Conservation (phyloP, 1,140 invertebrate species). For the Zeugodacus cucurbitae region DNA sequence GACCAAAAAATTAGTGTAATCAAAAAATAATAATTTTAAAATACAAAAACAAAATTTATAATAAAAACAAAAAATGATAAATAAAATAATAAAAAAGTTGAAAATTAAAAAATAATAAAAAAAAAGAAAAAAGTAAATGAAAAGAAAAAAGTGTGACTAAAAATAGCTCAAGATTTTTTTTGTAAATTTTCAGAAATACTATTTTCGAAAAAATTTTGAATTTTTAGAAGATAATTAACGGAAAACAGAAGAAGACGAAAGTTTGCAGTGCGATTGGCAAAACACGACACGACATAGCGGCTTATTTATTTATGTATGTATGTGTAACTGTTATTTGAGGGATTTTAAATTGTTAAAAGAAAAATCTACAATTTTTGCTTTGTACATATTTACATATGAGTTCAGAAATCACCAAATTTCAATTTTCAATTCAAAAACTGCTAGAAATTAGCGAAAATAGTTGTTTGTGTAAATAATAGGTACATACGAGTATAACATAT, state of each 20-base stretch:
- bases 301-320: background rate
- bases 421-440: background rate
- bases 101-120: slow-evolving; percentile 1
- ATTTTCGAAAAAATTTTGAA: background rate
- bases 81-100: too few species aligned
- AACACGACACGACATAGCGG: slow-evolving; percentile 27
- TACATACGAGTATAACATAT: background rate
- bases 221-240: background rate
- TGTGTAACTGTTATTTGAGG: background rate
- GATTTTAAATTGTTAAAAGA: background rate
- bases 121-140: background rate
- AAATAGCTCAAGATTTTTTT: background rate
- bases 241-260: background rate
- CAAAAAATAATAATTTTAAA: slow-evolving; percentile 36
- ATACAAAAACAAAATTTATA: too few species aligned
- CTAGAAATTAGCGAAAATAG: background rate
- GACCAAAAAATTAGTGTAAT: background rate
- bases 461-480: background rate
- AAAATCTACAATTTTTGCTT: background rate
- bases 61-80: too few species aligned
- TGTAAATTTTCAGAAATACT: background rate
- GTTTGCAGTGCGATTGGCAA: slow-evolving; percentile 7
- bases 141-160: background rate
- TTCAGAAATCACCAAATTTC: background rate
- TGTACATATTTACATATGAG: slow-evolving; percentile 26